phyloP scores from a whole-genome alignment of 2,113 vertebrate genomes.

The Mohoua ochrocephala region DNA sequence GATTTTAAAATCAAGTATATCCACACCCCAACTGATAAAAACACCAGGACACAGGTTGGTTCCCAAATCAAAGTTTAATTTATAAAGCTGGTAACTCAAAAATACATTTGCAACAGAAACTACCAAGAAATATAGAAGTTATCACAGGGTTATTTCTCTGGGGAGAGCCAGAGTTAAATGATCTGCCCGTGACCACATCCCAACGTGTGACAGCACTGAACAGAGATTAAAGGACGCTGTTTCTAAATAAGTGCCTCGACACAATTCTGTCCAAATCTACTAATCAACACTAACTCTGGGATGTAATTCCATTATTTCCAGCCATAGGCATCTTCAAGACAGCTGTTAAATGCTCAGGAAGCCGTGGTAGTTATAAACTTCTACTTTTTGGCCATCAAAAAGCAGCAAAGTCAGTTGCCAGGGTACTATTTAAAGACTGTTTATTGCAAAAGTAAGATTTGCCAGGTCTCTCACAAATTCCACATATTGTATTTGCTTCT shows the following conservation, averaged over 20 bases:
- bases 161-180: not conserved
- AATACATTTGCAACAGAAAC: constrained; percentile 12
- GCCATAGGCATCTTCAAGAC: not conserved
- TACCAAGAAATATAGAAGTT: not conserved
- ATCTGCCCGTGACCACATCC: not conserved
- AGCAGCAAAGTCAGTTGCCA: not conserved
- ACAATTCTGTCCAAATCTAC: not conserved
- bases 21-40: not conserved
- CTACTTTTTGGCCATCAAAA: not conserved
- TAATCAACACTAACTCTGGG: not conserved
- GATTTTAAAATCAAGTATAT: not conserved
- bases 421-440: not conserved
- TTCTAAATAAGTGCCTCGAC: not conserved
- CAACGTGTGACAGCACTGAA: not conserved
- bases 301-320: not conserved
- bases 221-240: not conserved
- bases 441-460: not conserved
- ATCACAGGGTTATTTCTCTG: not conserved
- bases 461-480: not conserved
- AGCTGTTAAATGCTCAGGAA: constrained; percentile 54
- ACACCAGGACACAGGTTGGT: not conserved
- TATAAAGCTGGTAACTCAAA: not conserved
- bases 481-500: not conserved
- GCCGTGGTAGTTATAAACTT: not conserved
- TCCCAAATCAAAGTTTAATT: constrained; percentile 36